Evolutionary conservation across 2,113 vertebrate species (phyloP), one percentile per base, ranked within the genome.

Genomic region (Polypterus bichir): DNA sequence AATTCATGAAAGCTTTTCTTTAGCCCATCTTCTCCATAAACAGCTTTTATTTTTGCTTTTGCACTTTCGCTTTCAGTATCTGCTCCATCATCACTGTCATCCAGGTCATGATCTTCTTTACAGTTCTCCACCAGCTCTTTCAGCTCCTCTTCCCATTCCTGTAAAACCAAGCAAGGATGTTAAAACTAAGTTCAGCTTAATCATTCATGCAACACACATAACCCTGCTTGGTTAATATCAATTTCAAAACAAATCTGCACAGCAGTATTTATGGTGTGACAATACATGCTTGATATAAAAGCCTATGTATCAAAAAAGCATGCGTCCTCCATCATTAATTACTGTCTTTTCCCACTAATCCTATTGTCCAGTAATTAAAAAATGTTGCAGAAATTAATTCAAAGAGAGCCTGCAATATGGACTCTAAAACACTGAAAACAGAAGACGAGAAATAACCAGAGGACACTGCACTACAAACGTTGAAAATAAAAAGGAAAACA

Each of bases 111-210:
- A 5, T 60, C 45, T 4, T 60, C 44, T 48, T 49, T 48, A 48
- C 47, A 60, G 6, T 48, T n/a, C 9, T 60, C 47, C 5, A 48
- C 47, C n/a, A 60, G 59, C 48, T 47, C n/a, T 49, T 48, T 60
- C 46, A 49, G 47, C 49, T 60, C 59, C 9, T 48, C 6, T 48
- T 60, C 48, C 58, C 46, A 59, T 3, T 59, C 46, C 58, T 59
- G 46, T 10, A 59, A 59, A 47, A 48, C 7, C 6, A 59, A 7
- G n/a, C 7, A 48, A 47, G 7, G 4, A 7, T 3, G 46, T 4
- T 10, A 44, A 11, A 57, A 9, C 48, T 6, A 9, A 45, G 5
- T 59, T 59, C 46, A 5, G 27, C 9, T 59, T 46, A 48, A 48
- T 48, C 8, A 9, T 59, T 45, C 10, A n/a, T 11, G 48, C 4